phyloP scores from a whole-genome alignment of 2,888 invertebrate species.

The Hirudinaria manillensis region DNA sequence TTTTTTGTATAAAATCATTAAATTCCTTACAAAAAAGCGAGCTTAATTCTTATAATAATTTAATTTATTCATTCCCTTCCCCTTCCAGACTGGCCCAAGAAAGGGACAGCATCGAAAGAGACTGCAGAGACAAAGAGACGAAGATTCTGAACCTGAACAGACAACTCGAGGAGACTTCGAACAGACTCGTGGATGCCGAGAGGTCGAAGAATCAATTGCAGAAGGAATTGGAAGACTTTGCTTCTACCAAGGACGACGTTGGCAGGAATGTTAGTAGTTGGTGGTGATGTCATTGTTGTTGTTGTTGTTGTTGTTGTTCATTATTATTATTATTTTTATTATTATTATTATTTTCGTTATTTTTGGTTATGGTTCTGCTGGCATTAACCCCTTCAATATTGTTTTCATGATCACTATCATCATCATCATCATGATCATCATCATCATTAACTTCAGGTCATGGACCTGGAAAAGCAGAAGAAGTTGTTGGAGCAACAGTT shows the following conservation, averaged over 20 bases:
- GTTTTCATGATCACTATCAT: background rate
- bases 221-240: slow-evolving; percentile 89
- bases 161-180: slow-evolving; percentile 82
- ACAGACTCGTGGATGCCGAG: slow-evolving; percentile 82
- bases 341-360: background rate
- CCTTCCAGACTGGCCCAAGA: slow-evolving; percentile 66
- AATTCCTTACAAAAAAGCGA: too few relatives aligned
- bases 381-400: background rate
- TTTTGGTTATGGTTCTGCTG: background rate
- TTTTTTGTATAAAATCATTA: too few relatives aligned
- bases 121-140: slow-evolving; percentile 94
- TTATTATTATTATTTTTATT: background rate
- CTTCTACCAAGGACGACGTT: slow-evolving; percentile 92
- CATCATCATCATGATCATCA: slow-evolving; percentile 7
- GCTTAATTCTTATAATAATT: too few relatives aligned
- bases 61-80: too few relatives aligned
- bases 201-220: slow-evolving; percentile 75
- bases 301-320: background rate
- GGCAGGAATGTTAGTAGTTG: slow-evolving; percentile 73
- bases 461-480: slow-evolving; percentile 94
- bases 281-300: background rate
- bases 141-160: slow-evolving; percentile 82
- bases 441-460: slow-evolving; percentile 60
- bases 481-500: slow-evolving; percentile 81
- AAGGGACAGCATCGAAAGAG: slow-evolving; percentile 82